Conservation (phyloP, 2,888 invertebrate species). For the Gisinianus flammeolus region DNA sequence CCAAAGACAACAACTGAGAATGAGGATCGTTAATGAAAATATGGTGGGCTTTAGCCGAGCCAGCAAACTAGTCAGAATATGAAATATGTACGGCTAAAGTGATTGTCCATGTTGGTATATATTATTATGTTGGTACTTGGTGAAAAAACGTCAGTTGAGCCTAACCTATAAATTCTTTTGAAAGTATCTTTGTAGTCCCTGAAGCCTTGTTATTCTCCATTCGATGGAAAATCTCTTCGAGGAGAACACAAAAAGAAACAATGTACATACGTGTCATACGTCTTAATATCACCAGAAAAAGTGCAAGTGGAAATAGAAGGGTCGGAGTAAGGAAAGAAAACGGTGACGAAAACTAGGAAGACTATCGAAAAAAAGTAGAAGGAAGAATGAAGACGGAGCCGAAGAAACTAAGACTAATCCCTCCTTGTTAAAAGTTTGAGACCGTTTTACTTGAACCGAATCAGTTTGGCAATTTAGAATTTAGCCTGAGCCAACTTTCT, state of each 20-base stretch:
- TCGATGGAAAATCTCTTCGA: background rate
- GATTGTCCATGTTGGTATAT: too few species aligned
- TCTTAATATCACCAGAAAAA: too few species aligned
- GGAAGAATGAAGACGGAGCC: background rate
- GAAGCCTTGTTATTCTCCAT: too few species aligned
- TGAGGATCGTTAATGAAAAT: too few species aligned
- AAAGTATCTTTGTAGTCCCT: too few species aligned
- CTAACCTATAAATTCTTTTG: too few species aligned
- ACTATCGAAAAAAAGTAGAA: background rate
- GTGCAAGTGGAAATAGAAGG: background rate
- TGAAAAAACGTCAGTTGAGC: too few species aligned
- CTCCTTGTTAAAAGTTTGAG: slow-evolving; percentile 44
- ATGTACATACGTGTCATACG: background rate
- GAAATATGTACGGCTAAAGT: too few species aligned
- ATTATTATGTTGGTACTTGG: too few species aligned
- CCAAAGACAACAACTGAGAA: too few species aligned
- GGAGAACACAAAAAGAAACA: background rate
- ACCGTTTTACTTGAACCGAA: slow-evolving; percentile 30
- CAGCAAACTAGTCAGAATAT: too few species aligned
- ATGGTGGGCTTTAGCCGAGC: too few species aligned
- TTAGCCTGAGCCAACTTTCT: slow-evolving; percentile 41
- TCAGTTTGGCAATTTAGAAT: slow-evolving; percentile 43
- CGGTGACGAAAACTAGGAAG: background rate
- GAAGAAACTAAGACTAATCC: slow-evolving; percentile 40
- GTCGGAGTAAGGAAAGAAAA: background rate